Percentiles rank a stretch among this genome's conserved stretches.
phyloP scores from a whole-genome alignment of 2,797 vertebrate genomes.

The Syngnathus rostellatus region DNA sequence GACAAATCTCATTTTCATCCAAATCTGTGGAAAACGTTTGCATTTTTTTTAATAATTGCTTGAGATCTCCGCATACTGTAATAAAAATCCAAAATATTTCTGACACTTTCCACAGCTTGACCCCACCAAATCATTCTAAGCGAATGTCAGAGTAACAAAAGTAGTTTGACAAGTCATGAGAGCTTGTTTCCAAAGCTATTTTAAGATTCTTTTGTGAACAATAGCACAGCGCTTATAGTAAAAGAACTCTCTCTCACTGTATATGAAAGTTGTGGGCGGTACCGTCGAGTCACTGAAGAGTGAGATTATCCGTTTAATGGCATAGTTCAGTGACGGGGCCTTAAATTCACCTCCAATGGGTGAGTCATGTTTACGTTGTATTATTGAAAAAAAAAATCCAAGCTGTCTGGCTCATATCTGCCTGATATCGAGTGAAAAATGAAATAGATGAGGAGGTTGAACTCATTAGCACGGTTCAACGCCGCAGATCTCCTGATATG shows the following conservation, averaged over 20 bases:
- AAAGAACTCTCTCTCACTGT: not conserved
- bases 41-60: not conserved
- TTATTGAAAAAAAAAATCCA: not conserved
- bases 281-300: not conserved
- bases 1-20: too few species aligned
- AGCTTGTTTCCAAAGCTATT: not conserved
- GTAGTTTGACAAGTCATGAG: not conserved
- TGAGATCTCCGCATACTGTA: not conserved
- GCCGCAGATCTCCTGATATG: slow-evolving; percentile 30
- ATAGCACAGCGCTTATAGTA: not conserved
- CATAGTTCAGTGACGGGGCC: not conserved
- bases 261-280: not conserved
- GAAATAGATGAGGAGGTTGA: slow-evolving; percentile 33
- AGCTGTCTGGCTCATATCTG: slow-evolving; percentile 10
- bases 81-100: not conserved
- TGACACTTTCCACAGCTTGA: not conserved
- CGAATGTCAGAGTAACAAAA: not conserved
- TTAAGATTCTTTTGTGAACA: not conserved
- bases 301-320: not conserved
- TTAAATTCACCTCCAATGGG: not conserved
- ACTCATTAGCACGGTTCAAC: slow-evolving; percentile 50
- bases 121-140: too few species aligned
- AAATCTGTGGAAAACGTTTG: too few species aligned
- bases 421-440: slow-evolving; percentile 20
- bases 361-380: not conserved